phyloP scores from a whole-genome alignment of 2,797 vertebrate species.

The Lacerta bilineata region DNA sequence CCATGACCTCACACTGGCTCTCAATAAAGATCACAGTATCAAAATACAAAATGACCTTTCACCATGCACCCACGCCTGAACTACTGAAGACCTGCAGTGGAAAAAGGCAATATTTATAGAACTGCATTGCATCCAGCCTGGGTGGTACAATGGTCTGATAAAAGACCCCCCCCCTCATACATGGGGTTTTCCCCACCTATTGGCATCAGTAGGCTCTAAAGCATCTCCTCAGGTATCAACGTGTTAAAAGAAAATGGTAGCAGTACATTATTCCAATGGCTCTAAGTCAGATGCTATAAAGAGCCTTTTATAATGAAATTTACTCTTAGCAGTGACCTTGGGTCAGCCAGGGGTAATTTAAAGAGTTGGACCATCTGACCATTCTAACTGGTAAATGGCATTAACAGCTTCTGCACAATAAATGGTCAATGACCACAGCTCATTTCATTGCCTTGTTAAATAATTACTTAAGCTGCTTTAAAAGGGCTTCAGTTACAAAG shows the following conservation, averaged over 20 bases:
- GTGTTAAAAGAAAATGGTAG: background rate
- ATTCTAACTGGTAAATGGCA: slow-evolving; percentile 16
- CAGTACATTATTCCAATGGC: slow-evolving; percentile 13
- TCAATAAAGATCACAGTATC: background rate
- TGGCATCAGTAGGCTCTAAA: background rate
- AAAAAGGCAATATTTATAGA: background rate
- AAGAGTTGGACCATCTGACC: slow-evolving; percentile 20
- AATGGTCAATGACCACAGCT: background rate
- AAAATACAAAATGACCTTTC: background rate
- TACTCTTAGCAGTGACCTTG: slow-evolving; percentile 4
- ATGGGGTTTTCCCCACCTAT: background rate
- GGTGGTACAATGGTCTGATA: background rate
- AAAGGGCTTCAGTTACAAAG: slow-evolving; percentile 20
- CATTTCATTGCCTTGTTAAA: slow-evolving; percentile 43
- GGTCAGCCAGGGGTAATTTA: slow-evolving; percentile 15
- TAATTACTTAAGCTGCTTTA: slow-evolving; percentile 38
- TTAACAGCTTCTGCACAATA: background rate
- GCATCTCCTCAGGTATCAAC: background rate
- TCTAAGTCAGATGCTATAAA: fast-evolving
- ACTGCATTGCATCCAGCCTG: background rate
- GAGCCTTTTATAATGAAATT: background rate
- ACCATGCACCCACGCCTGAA: background rate
- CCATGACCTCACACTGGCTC: background rate
- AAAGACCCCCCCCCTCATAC: fast-evolving
- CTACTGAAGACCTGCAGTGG: background rate